These are phyloP conservation scores for Melipona bicolor DNA, from an alignment of 2,888 invertebrate species.

Conservation along the genomic window DNA sequence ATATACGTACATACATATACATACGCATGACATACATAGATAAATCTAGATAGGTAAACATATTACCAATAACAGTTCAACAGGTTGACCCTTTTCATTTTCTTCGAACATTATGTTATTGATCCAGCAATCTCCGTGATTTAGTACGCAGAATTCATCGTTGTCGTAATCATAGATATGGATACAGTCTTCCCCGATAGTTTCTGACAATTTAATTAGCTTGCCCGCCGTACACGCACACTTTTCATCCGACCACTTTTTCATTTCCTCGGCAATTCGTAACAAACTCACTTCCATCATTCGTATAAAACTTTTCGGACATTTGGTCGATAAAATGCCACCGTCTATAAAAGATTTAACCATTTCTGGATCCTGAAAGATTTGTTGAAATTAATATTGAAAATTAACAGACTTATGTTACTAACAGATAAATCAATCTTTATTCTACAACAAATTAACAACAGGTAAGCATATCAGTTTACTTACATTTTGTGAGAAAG, in stretches of 20 bases:
- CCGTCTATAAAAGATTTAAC: constrained; percentile 52
- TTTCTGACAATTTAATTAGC: constrained; percentile 38
- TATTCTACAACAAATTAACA: too few relatives aligned
- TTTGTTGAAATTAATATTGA: not conserved
- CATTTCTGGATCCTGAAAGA: constrained; percentile 62
- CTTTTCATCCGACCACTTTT: constrained; percentile 56
- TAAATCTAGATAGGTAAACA: too few relatives aligned
- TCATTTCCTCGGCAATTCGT: constrained; percentile 34
- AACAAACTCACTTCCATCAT: constrained; percentile 43
- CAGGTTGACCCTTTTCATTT: constrained; percentile 59
- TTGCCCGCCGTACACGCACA: constrained; percentile 50
- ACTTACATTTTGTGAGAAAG: too few relatives aligned
- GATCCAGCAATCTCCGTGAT: constrained; percentile 76
- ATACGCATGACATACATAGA: not conserved
- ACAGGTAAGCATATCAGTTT: too few relatives aligned
- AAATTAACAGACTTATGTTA: too few relatives aligned
- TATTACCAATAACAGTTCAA: constrained; percentile 65
- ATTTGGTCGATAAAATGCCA: constrained; percentile 59
- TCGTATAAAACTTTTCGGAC: constrained; percentile 35
- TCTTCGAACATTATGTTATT: constrained; percentile 73
- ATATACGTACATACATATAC: too few relatives aligned
- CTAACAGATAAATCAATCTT: too few relatives aligned
- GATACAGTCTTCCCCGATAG: not conserved
- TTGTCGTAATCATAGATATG: constrained; percentile 51
- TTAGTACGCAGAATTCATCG: constrained; percentile 73